These are phyloP conservation scores for Philereme transversata DNA, from an alignment of 2,888 invertebrate species.

Conservation along the genomic window DNA sequence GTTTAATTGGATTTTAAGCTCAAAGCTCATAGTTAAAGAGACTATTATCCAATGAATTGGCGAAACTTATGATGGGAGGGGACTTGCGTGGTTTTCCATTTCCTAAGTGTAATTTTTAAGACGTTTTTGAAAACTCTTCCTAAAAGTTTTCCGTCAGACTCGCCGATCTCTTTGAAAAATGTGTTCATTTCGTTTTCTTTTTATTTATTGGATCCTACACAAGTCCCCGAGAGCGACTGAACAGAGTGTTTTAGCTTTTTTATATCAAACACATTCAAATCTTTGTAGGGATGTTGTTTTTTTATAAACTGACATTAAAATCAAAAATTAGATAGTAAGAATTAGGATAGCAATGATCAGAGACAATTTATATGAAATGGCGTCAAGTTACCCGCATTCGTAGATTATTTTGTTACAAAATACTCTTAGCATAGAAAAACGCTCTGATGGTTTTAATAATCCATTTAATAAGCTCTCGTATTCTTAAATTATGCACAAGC, in stretches of 20 bases:
- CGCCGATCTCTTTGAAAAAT: conserved; percentile 53
- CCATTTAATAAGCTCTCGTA: not conserved
- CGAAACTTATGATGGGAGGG: conserved; percentile 25
- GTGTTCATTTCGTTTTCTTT: conserved; percentile 53
- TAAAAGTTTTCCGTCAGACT: conserved; percentile 33
- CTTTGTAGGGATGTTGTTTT: conserved; percentile 37
- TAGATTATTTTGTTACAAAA: conserved; percentile 27
- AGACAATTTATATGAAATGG: conserved; percentile 30
- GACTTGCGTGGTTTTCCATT: conserved; percentile 42
- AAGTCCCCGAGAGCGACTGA: conserved; percentile 66
- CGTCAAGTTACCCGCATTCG: conserved; percentile 33
- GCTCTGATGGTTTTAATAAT: conserved; percentile 26
- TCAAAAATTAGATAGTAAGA: conserved; percentile 36
- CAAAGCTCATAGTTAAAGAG: conserved; percentile 21
- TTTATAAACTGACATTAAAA: conserved; percentile 29
- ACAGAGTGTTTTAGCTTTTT: conserved; percentile 67
- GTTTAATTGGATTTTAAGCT: conserved; percentile 31
- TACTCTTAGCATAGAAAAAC: conserved; percentile 31
- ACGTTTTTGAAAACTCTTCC: conserved; percentile 27
- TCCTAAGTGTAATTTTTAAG: conserved; percentile 13
- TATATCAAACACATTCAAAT: conserved; percentile 38
- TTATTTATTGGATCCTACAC: conserved; percentile 41
- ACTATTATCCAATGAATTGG: conserved; percentile 29
- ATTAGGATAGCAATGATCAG: conserved; percentile 37
- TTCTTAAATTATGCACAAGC: no score